These are phyloP conservation scores for Hemicentrotus pulcherrimus DNA, from an alignment of 35 echinoderm and acorn worm genomes.

Conservation along the genomic window DNA sequence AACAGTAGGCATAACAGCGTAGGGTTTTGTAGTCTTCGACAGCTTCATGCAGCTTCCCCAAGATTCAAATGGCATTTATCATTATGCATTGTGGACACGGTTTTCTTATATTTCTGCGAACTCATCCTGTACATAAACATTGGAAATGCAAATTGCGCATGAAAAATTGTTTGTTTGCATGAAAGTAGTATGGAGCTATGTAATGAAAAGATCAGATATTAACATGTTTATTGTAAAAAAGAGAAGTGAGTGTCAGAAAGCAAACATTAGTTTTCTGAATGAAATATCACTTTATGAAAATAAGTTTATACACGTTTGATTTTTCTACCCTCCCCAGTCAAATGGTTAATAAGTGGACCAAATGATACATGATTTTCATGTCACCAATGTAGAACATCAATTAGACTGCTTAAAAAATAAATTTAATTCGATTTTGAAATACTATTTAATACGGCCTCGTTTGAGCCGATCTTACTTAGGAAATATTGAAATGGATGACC, in stretches of 20 bases:
- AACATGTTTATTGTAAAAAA: neutral
- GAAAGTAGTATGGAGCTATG: neutral
- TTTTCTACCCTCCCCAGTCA: no score
- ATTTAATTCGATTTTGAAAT: no score
- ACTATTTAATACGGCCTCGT: no score
- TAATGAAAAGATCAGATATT: neutral
- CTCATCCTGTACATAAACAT: neutral
- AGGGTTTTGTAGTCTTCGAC: neutral
- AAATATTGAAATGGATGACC: no score
- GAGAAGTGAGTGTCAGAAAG: neutral
- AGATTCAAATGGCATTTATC: neutral
- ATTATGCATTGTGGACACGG: neutral
- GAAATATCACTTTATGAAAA: neutral
- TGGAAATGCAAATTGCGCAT: neutral
- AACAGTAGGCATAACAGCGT: neutral
- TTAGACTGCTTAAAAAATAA: no score
- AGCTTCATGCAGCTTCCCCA: neutral
- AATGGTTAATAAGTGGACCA: neutral
- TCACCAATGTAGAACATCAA: no score
- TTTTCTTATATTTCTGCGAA: neutral
- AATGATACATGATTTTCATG: neutral
- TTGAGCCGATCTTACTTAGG: no score
- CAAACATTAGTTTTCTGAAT: neutral
- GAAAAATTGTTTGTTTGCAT: neutral
- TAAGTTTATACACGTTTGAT: neutral